These are phyloP conservation scores for Diplolepis rosae DNA, from an alignment of 2,888 invertebrate species.

Conservation along the genomic window DNA sequence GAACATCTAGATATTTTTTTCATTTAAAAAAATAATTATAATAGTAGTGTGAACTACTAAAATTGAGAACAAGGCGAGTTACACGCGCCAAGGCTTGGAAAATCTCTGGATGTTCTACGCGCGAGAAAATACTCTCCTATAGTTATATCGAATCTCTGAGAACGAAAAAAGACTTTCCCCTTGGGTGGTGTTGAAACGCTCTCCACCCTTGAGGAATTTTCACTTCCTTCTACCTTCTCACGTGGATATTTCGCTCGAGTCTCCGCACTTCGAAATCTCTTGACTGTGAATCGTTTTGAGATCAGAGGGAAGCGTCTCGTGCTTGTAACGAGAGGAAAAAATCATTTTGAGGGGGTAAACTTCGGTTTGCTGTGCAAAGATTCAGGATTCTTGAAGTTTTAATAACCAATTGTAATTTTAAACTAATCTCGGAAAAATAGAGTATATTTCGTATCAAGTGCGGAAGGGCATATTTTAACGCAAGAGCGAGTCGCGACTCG, in stretches of 20 bases:
- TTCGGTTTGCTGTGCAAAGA: conserved; percentile 18
- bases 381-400: conserved; percentile 7
- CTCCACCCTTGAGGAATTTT: conserved; percentile 27
- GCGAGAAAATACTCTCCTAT: neutral
- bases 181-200: conserved; percentile 17
- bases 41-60: too few species aligned
- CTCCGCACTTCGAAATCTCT: conserved; percentile 22
- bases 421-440: too few species aligned
- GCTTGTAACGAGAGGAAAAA: conserved; percentile 28
- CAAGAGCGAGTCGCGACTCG: too few species aligned
- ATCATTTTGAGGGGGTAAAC: conserved; percentile 24
- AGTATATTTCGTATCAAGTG: too few species aligned
- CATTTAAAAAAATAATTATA: too few species aligned
- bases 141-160: conserved; percentile 4
- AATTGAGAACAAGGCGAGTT: neutral
- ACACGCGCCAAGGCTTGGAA: neutral
- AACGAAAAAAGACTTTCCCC: conserved; percentile 16
- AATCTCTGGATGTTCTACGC: neutral
- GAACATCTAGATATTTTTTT: too few species aligned
- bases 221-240: conserved; percentile 4
- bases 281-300: conserved; percentile 29
- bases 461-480: too few species aligned
- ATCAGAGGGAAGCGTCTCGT: conserved; percentile 16
- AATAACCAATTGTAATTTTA: too few species aligned
- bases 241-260: conserved; percentile 20